Base-by-base conservation (phyloP, 2,113 vertebrate genomes). In the Planiliza haematocheilus region DNA sequence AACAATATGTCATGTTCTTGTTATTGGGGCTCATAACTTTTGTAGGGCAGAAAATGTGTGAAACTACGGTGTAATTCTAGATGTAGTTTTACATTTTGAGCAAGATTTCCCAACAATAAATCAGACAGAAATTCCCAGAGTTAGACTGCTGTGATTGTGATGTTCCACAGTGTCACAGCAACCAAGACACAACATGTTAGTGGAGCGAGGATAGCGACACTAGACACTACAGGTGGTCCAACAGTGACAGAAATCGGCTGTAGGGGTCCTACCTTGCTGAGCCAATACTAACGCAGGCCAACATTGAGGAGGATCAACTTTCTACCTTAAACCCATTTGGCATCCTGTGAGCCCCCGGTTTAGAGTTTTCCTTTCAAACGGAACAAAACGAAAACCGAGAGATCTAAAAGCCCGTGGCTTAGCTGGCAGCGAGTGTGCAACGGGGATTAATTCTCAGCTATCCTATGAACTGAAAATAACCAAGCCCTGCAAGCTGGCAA, bases 391-490 rank as follows among this genome's bases (percentile, higher is more conserved):
- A 80, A 84, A 81, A 70, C 17, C 8, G 48, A 79, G 70, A 13
- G 2, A 45, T 79, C 24, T 58, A 66, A 80, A 68, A 41, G 13
- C 17, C 24, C 14, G 50, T 12, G 50, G 43, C 20, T 56, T 17
- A 50, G 61, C 52, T 82, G 58, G 72, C 80, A 74, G 58, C 8
- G n/a, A 56, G 39, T 2, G 8, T 55, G 59, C 67, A 45, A 8
- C 41, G 13, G 62, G 67, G 79, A 76, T 81, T 83, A 42, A 62
- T 57, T 64, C 52, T 55, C 41, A 46, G 67, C 70, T 79, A 70
- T 82, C 72, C 65, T 49, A 8, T 41, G 30, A 83, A 84, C 82
- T 86, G 68, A 91, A 91, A 92, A 91, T 90, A 91, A 69, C 81
- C 65, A 14, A 70, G 64, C 3, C 12, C 20, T 84, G 85, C 80